A percentile compares a stretch with the other conserved stretches of the same genome.
Conservation (phyloP, 2,797 vertebrate species). For the Tapera naevia region DNA sequence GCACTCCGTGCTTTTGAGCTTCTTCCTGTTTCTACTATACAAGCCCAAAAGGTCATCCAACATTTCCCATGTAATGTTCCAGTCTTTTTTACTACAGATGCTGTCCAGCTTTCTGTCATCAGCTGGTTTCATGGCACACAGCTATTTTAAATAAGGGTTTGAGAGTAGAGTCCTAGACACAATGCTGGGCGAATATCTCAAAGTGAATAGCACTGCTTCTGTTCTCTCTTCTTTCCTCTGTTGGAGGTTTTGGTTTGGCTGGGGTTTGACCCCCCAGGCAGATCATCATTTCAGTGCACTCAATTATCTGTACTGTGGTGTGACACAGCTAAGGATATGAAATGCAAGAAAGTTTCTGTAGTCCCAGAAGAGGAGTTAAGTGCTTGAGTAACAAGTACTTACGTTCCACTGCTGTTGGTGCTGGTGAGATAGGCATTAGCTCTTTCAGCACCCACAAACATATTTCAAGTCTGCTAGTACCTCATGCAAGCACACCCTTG, state of each 20-base stretch:
- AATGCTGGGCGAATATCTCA: fast-evolving
- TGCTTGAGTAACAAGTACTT: not conserved
- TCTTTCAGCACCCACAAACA: not conserved
- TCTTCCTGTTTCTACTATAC: not conserved
- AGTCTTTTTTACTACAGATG: not conserved
- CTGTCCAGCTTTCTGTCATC: not conserved
- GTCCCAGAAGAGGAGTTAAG: slow-evolving; percentile 11
- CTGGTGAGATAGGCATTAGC: not conserved
- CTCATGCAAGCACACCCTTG: not conserved
- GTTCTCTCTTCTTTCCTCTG: not conserved
- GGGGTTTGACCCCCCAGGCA: not conserved
- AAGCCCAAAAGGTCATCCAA: not conserved
- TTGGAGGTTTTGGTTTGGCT: not conserved
- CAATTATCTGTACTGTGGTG: not conserved
- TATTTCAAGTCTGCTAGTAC: not conserved
- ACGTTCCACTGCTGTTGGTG: not conserved
- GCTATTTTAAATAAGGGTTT: not conserved
- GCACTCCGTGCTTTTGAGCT: not conserved
- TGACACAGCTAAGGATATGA: not conserved
- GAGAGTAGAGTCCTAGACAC: not conserved
- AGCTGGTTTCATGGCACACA: not conserved
- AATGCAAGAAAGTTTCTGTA: not conserved
- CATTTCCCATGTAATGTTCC: not conserved
- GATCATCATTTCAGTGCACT: not conserved
- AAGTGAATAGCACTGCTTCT: not conserved